phyloP scores from a whole-genome alignment of 1,140 invertebrate genomes.

The Phthorimaea operculella region DNA sequence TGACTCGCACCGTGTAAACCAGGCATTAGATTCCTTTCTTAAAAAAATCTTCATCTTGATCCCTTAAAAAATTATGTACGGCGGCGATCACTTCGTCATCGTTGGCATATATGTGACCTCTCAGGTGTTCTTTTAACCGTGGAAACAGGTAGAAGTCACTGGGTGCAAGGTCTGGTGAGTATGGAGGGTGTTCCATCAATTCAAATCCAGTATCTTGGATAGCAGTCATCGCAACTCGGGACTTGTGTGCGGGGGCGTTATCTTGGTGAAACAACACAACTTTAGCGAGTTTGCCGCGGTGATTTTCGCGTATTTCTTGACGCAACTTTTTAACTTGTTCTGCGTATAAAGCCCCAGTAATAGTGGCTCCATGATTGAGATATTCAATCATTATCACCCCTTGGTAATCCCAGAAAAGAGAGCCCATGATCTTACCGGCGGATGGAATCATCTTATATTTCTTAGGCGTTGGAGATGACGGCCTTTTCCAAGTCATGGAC shows the following conservation, averaged over 20 bases:
- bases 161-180: slow-evolving; percentile 14
- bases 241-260: slow-evolving; percentile 13
- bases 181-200: slow-evolving; percentile 12
- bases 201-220: slow-evolving; percentile 12
- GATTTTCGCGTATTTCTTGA: slow-evolving; percentile 7
- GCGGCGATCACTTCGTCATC: not conserved
- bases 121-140: not conserved
- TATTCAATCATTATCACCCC: slow-evolving; percentile 16
- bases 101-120: not conserved
- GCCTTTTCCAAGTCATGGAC: slow-evolving; percentile 9
- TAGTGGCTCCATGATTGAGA: not conserved
- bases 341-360: slow-evolving; percentile 1
- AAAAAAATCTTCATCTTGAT: slow-evolving; percentile 3
- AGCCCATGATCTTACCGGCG: slow-evolving; percentile 22
- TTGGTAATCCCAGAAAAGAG: slow-evolving; percentile 31
- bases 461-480: slow-evolving; percentile 9
- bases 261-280: slow-evolving; percentile 12
- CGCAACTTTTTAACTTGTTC: not conserved
- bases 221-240: slow-evolving; percentile 13
- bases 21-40: slow-evolving; percentile 2
- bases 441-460: slow-evolving; percentile 23
- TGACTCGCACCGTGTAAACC: too few relatives aligned
- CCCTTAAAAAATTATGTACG: not conserved
- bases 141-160: slow-evolving; percentile 7
- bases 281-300: slow-evolving; percentile 6